Percentiles rank a stretch among this genome's conserved stretches.
Evolutionary conservation across 2,888 invertebrate species (phyloP).

Genomic region (Agrochola lota): DNA sequence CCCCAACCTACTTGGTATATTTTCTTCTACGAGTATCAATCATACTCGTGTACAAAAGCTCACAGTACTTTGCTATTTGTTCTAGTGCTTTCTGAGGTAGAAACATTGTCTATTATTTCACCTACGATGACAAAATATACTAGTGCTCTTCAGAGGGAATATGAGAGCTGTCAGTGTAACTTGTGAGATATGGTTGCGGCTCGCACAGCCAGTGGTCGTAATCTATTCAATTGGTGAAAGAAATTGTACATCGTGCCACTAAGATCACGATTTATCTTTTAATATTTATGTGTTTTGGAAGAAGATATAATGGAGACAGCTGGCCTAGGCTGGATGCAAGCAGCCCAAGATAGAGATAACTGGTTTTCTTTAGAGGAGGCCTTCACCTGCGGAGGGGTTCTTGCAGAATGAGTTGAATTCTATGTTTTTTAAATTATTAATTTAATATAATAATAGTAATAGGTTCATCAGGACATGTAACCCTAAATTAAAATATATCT

Average conservation of each 20-base stretch:
- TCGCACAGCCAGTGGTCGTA: constrained; percentile 53
- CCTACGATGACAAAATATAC: constrained; percentile 36
- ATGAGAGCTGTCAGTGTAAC: constrained; percentile 46
- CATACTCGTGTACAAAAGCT: constrained; percentile 21
- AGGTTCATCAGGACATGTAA: too few relatives aligned
- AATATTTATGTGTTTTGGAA: not conserved
- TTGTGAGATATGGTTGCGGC: constrained; percentile 59
- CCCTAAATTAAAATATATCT: too few relatives aligned
- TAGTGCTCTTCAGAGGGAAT: constrained; percentile 23
- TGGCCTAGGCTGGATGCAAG: too few relatives aligned
- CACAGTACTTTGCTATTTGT: constrained; percentile 22
- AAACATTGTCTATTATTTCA: constrained; percentile 29
- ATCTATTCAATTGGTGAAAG: constrained; percentile 68
- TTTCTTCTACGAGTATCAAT: constrained; percentile 18
- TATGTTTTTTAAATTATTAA: too few relatives aligned
- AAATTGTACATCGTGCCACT: constrained; percentile 59
- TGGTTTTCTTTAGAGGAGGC: too few relatives aligned
- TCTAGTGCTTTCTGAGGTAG: constrained; percentile 13
- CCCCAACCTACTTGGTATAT: not conserved
- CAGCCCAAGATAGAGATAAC: too few relatives aligned
- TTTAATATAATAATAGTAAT: too few relatives aligned
- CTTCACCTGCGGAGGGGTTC: too few relatives aligned
- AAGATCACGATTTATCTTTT: constrained; percentile 26
- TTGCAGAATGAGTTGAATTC: too few relatives aligned
- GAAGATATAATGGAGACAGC: too few relatives aligned